These are phyloP conservation scores for Leptinotarsa undecemlineata DNA, from an alignment of 1,140 invertebrate genomes.

Conservation along the genomic window DNA sequence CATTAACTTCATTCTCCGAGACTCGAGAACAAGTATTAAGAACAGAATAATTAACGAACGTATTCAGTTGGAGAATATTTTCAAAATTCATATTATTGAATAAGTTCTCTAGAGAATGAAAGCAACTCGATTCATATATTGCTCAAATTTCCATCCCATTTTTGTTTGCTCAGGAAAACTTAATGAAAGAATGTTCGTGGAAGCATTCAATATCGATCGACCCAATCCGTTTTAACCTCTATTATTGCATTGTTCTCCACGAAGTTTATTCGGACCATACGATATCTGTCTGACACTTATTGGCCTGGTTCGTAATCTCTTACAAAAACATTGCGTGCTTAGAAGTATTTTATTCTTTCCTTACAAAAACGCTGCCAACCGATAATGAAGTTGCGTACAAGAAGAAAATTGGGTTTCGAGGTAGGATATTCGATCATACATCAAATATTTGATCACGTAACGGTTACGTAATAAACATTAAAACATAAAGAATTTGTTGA, in stretches of 20 bases:
- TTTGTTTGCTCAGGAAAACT: no score
- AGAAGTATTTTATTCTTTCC: not conserved
- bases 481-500: no score
- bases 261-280: conserved; percentile 1
- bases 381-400: not conserved
- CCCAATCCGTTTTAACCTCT: not conserved
- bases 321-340: not conserved
- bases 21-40: no score
- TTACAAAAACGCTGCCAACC: not conserved
- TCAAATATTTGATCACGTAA: not conserved
- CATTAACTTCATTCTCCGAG: no score
- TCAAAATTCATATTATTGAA: no score
- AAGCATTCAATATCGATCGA: not conserved
- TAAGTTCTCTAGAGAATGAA: no score
- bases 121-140: no score
- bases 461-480: no score
- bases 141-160: no score
- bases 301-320: conserved; percentile 5
- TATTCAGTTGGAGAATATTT: no score
- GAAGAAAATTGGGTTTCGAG: not conserved
- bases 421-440: not conserved
- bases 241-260: not conserved
- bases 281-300: conserved; percentile 8
- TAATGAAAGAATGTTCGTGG: no score
- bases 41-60: no score